phyloP scores from a whole-genome alignment of 2,113 vertebrate genomes.

The Vulpes vulpes region DNA sequence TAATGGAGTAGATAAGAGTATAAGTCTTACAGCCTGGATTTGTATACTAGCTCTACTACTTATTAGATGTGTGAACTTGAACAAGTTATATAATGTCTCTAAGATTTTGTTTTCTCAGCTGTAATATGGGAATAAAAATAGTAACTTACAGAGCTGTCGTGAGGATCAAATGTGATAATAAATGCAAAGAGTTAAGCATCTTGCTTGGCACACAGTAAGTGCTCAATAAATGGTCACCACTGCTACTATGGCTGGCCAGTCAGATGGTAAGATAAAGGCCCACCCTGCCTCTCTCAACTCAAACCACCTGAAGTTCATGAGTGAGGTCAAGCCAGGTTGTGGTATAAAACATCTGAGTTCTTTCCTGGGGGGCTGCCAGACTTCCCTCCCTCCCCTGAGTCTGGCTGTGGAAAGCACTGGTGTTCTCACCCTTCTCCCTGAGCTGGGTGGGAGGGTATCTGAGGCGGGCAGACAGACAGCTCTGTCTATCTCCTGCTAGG shows the following conservation, averaged over 20 bases:
- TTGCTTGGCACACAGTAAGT: neutral
- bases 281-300: neutral
- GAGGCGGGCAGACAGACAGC: neutral
- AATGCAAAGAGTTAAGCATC: neutral
- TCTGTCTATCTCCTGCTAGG: neutral
- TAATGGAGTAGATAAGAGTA: neutral
- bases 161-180: neutral
- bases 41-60: neutral
- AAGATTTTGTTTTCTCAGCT: conserved; percentile 52
- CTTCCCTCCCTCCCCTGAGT: neutral
- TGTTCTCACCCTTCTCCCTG: neutral
- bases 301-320: neutral
- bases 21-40: neutral
- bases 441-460: neutral
- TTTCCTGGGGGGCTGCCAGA: neutral
- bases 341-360: neutral
- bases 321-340: neutral
- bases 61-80: neutral
- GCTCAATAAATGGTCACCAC: neutral
- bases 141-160: neutral
- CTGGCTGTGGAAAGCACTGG: neutral
- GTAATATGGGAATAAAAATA: conserved; percentile 28
- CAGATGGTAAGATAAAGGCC: neutral
- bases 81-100: neutral
- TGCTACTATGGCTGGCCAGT: neutral